These are phyloP conservation scores for Andrena hattorfiana DNA, from an alignment of 2,888 invertebrate species.

Conservation along the genomic window DNA sequence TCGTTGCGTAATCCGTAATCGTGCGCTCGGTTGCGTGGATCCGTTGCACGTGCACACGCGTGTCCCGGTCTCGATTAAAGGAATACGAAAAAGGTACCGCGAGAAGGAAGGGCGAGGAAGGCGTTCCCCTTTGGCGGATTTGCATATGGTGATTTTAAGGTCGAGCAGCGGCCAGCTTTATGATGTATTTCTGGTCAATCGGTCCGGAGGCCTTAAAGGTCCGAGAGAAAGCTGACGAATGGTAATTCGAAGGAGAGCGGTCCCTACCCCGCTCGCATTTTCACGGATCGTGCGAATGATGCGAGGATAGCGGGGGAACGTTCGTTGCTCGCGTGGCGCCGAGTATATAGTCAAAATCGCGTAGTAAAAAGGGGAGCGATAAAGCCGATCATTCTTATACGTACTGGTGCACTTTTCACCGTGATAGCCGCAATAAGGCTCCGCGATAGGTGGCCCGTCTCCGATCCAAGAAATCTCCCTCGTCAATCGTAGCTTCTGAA, in stretches of 20 bases:
- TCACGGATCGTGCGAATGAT: neutral
- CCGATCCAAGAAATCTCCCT: conserved; percentile 92
- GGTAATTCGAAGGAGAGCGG: conserved; percentile 36
- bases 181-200: conserved; percentile 44
- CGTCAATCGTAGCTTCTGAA: conserved; percentile 91
- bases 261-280: conserved; percentile 24
- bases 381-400: conserved; percentile 81
- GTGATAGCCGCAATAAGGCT: conserved; percentile 95
- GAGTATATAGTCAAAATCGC: too few species aligned
- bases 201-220: conserved; percentile 32
- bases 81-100: conserved; percentile 42
- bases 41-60: conserved; percentile 2
- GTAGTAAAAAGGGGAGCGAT: neutral
- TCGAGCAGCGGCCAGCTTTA: conserved; percentile 41
- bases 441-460: conserved; percentile 92
- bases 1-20: conserved; percentile 49
- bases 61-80: conserved; percentile 53
- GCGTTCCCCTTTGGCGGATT: conserved; percentile 58
- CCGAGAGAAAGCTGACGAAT: conserved; percentile 58
- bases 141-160: conserved; percentile 60
- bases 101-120: conserved; percentile 33
- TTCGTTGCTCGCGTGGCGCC: neutral
- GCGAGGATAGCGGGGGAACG: conserved; percentile 7
- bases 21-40: conserved; percentile 35
- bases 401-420: conserved; percentile 96